Conservation (phyloP, 2,797 vertebrate genomes). For the Microhierax caerulescens region DNA sequence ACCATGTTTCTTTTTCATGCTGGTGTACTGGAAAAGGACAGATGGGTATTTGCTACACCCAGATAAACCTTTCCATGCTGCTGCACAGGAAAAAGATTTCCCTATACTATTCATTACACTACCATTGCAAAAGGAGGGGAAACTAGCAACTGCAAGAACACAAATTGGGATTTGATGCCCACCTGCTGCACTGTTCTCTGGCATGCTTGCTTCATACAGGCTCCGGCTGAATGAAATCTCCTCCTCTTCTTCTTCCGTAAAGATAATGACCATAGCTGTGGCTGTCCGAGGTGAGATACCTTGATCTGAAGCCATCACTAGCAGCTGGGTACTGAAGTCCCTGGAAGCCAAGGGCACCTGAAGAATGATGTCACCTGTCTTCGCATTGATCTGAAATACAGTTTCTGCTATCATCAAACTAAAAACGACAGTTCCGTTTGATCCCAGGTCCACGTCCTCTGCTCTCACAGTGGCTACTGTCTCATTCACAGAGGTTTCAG, state of each 20-base stretch:
- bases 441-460: slow-evolving; percentile 81
- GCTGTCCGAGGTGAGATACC: slow-evolving; percentile 79
- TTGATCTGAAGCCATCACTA: slow-evolving; percentile 81
- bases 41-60: not conserved
- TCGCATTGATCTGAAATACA: slow-evolving; percentile 77
- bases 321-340: slow-evolving; percentile 75
- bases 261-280: slow-evolving; percentile 83
- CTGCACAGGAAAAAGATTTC: not conserved
- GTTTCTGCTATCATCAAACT: slow-evolving; percentile 72
- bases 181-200: slow-evolving; percentile 88
- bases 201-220: slow-evolving; percentile 78
- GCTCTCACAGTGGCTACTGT: slow-evolving; percentile 77
- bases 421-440: slow-evolving; percentile 84
- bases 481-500: slow-evolving; percentile 70
- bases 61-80: not conserved
- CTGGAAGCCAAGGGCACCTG: slow-evolving; percentile 70
- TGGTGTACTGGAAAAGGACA: not conserved
- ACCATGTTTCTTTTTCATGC: not conserved
- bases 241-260: slow-evolving; percentile 77
- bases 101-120: not conserved
- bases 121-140: not conserved
- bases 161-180: not conserved
- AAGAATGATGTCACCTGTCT: slow-evolving; percentile 83
- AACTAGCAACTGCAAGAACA: not conserved
- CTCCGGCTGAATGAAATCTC: slow-evolving; percentile 80